Evolutionary conservation across 2,888 invertebrate species (phyloP).

Genomic region (Cacoxenus indagator): DNA sequence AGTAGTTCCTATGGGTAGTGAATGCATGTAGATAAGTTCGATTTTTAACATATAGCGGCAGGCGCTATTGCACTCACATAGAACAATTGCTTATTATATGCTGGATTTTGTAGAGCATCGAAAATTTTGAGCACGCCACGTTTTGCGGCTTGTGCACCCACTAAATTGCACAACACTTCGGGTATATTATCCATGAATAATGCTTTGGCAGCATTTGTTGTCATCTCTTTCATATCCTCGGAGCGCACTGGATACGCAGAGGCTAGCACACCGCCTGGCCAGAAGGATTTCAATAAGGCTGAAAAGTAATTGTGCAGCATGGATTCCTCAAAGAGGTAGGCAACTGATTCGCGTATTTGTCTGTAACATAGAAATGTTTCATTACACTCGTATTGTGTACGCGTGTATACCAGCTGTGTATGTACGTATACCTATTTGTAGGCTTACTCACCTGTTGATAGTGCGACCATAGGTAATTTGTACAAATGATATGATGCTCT

Average conservation of each 20-base stretch:
- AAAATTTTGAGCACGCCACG: constrained; percentile 89
- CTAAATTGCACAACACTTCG: constrained; percentile 85
- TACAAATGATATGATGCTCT: constrained; percentile 90
- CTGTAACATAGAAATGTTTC: constrained; percentile 72
- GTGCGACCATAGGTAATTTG: constrained; percentile 93
- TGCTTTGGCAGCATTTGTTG: constrained; percentile 77
- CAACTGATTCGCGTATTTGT: constrained; percentile 88
- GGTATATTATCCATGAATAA: constrained; percentile 79
- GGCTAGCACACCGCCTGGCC: constrained; percentile 87
- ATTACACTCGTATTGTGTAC: background rate
- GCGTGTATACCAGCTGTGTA: background rate
- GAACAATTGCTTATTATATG: constrained; percentile 90
- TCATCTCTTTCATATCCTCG: constrained; percentile 78
- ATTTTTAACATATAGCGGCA: too few relatives aligned
- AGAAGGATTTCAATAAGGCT: constrained; percentile 87
- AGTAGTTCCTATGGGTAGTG: constrained; percentile 75
- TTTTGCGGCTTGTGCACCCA: constrained; percentile 87
- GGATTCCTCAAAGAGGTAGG: constrained; percentile 89
- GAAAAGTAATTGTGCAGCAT: constrained; percentile 92
- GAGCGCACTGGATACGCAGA: constrained; percentile 71
- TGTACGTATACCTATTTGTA: background rate
- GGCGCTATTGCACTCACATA: too few relatives aligned
- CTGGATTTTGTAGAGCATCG: constrained; percentile 85
- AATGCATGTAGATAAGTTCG: background rate
- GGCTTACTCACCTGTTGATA: constrained; percentile 79